These are phyloP conservation scores for Diceros bicornis DNA, from an alignment of 2,797 vertebrate species.

Conservation along the genomic window DNA sequence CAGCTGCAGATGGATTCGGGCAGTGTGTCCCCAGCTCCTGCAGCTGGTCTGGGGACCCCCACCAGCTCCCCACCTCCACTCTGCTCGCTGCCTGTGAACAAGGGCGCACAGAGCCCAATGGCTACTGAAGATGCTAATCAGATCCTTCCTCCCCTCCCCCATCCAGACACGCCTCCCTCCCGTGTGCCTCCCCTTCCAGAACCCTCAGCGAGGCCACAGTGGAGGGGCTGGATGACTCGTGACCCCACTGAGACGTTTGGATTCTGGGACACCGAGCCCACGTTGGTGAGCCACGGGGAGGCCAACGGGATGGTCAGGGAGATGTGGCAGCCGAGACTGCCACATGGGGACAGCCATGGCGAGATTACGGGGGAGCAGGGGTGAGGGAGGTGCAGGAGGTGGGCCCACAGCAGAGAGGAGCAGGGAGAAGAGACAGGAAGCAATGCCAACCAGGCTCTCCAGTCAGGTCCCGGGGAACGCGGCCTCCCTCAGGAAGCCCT, in stretches of 20 bases:
- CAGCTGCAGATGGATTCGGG: neutral
- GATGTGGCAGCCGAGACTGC: neutral
- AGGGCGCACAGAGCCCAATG: rapidly evolving
- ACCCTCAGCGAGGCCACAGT: too few species aligned
- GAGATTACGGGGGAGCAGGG: too few species aligned
- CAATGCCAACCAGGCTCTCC: rapidly evolving
- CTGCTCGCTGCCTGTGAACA: neutral
- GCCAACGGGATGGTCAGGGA: neutral
- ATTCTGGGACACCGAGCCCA: neutral
- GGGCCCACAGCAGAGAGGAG: too few species aligned
- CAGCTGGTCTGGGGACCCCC: neutral
- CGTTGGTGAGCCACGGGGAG: rapidly evolving
- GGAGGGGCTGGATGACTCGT: neutral
- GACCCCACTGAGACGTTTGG: neutral
- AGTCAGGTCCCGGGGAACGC: neutral
- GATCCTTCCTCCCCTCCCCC: neutral
- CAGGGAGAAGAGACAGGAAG: neutral
- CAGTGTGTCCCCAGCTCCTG: neutral
- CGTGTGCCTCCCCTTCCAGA: neutral
- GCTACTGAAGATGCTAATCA: rapidly evolving
- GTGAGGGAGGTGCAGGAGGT: too few species aligned
- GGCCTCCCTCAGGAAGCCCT: neutral
- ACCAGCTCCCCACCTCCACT: neutral
- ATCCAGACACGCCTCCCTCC: neutral
- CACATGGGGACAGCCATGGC: neutral